Conservation (phyloP, 2,797 vertebrate species). For the Lerista edwardsae region DNA sequence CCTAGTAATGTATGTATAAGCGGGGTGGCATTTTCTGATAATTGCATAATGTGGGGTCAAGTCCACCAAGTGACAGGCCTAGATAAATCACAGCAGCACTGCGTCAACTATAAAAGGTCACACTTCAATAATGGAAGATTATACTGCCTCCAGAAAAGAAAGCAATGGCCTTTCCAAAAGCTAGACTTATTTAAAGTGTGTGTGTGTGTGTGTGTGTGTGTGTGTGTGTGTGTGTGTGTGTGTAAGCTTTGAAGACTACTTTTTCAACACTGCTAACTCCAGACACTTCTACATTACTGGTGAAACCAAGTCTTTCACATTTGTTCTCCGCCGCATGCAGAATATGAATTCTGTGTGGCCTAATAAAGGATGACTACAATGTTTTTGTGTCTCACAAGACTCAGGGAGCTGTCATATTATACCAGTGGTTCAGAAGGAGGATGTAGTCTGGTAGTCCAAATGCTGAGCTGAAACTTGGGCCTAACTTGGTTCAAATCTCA, state of each 20-base stretch:
- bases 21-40: constrained; percentile 32
- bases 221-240: too few species aligned
- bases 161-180: background rate
- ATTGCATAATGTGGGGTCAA: constrained; percentile 35
- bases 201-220: too few species aligned
- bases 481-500: too few species aligned
- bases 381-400: background rate
- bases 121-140: constrained; percentile 51
- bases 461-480: too few species aligned
- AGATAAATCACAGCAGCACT: constrained; percentile 44
- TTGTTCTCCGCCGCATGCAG: background rate
- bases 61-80: background rate
- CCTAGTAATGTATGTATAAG: constrained; percentile 20
- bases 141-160: constrained; percentile 42
- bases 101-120: constrained; percentile 50
- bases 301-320: background rate
- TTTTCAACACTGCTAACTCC: background rate
- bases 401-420: too few species aligned
- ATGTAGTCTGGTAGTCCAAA: too few species aligned
- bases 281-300: background rate
- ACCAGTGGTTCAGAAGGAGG: too few species aligned
- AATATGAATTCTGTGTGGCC: background rate
- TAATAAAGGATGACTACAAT: background rate
- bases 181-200: background rate
- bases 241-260: background rate